Conservation (phyloP, 1,140 invertebrate genomes). For the Dysdera silvatica region DNA sequence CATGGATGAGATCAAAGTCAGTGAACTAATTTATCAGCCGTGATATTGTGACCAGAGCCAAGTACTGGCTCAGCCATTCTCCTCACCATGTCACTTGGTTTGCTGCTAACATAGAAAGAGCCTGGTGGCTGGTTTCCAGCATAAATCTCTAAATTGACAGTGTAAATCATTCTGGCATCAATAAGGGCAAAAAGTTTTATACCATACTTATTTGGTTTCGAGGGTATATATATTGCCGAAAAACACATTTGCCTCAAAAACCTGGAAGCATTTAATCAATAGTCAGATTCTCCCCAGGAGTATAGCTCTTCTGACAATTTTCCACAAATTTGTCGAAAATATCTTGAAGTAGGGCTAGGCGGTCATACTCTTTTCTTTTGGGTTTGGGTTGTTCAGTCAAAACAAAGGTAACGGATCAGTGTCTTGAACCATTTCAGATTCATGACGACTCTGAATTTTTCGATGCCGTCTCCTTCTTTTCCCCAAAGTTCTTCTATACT, state of each 20-base stretch:
- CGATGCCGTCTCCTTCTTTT: conserved; percentile 5
- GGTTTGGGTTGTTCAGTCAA: neutral
- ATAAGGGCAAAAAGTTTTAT: conserved; percentile 39
- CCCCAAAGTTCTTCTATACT: conserved; percentile 16
- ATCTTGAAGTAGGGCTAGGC: conserved; percentile 23
- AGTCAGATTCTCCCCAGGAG: neutral
- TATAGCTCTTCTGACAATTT: conserved; percentile 21
- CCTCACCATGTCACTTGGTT: conserved; percentile 2
- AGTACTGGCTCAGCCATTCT: conserved; percentile 4
- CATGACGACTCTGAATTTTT: conserved; percentile 23
- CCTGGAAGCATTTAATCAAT: conserved; percentile 47
- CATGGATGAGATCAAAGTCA: conserved; percentile 7
- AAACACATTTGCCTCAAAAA: conserved; percentile 47
- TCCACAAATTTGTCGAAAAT: conserved; percentile 29
- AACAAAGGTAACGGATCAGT: conserved; percentile 7
- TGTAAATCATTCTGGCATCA: conserved; percentile 27
- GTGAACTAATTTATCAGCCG: conserved; percentile 32
- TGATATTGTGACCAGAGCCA: conserved; percentile 21
- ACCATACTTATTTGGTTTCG: conserved; percentile 47
- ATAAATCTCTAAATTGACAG: conserved; percentile 29
- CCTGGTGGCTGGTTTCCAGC: conserved; percentile 23
- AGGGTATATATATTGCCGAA: conserved; percentile 47
- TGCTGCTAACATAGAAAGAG: conserved; percentile 3
- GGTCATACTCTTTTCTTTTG: neutral
- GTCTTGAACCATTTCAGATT: conserved; percentile 12